Base-by-base conservation (phyloP, 2,888 invertebrate genomes). In the Melangyna quadrimaculata region DNA sequence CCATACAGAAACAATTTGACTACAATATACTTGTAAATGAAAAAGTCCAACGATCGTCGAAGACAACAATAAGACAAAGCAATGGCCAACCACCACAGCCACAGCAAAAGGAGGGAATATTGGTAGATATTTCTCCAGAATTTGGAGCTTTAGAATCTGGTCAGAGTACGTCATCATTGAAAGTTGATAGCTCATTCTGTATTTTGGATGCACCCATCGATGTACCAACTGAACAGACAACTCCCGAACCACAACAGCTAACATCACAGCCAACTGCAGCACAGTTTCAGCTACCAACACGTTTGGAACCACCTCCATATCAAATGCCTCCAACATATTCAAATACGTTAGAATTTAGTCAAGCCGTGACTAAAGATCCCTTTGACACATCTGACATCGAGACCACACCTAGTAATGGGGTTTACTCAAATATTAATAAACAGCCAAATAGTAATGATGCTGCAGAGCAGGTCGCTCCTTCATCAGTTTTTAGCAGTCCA, bases 1-100 rank as follows among this genome's bases (percentile, higher is more conserved):
- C 89, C 19, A 89, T 91, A n/a, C 93, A 91, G 90, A 95, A 96
- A 88, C 96, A 97, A 90, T 97, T 96, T 90, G 95, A 95, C 89
- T 97, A 98, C 90, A 95, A 95, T 88, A 97, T 97, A 90, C 93
- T 98, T 27, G 94, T 95, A 75, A 97, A 97, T 90, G 97, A 97
- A 87, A 89, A 14, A n/a, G n/a, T n/a, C n/a, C 91, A 79, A 74
- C 88, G 17, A 78, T 79, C 81, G 74, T 78, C 78, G 32, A 67
- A 43, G 35, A 73, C 55, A 67, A 55, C 67, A 24, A 86, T 70
- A 29, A 88, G 24, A n/a, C 43, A 88, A 87, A 78, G 45, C 59
- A 83, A 82, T 63, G 86, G 74, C 3, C 89, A 89, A 7, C 90
- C 89, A 5, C 88, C 88, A 17, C 87, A 88, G 27, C 89, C 89